Base-by-base conservation (phyloP, 2,113 vertebrate species). In the Aramus guarauna region DNA sequence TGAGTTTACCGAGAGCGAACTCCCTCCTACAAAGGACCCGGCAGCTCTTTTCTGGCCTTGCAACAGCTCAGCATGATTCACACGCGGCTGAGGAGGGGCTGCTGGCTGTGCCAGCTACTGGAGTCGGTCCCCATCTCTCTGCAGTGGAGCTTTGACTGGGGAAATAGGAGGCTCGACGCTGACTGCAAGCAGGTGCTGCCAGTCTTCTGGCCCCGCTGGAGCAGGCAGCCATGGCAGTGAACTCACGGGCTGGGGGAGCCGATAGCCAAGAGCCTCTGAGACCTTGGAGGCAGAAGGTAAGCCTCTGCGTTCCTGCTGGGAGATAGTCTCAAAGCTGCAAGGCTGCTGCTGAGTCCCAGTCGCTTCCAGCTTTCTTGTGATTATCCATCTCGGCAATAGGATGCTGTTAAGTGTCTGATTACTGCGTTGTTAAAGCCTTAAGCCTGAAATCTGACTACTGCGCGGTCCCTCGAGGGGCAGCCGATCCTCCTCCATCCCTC, bases 331-430 rank as follows among this genome's bases (percentile, higher is more conserved):
- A 59, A 24, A 77, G 69, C 85, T 94, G 69, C 0, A 5, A 77
- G 85, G 68, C 77, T 97, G 86, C 84, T 78, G 85, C 93, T 80
- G 92, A 81, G 86, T 73, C 59, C 43, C 0, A 3, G 66, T 52
- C 2, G 5, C 71, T 94, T 79, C 37, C 69, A 82, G 39, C 85
- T 88, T 95, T 50, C 89, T 95, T 86, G 24, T 79, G 92, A 84
- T 96, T 94, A 90, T 93, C 94, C 85, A 85, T 95, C 83, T 80
- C 4, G 0, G 91, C 87, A 55, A 60, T 43, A 59, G 78, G 94
- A 95, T 95, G 95, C 83, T 73, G 69, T 68, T 87, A 95, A 95
- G 91, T 79, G 91, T 95, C 88, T 95, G 96, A 96, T 96, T 95
- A 86, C 89, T 41, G 22, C 7, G 45, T 91, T 95, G 91, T 85